Percentiles rank a stretch among this genome's conserved stretches.
Evolutionary conservation across 2,797 vertebrate genomes (phyloP).

Genomic region (Monodelphis domestica): DNA sequence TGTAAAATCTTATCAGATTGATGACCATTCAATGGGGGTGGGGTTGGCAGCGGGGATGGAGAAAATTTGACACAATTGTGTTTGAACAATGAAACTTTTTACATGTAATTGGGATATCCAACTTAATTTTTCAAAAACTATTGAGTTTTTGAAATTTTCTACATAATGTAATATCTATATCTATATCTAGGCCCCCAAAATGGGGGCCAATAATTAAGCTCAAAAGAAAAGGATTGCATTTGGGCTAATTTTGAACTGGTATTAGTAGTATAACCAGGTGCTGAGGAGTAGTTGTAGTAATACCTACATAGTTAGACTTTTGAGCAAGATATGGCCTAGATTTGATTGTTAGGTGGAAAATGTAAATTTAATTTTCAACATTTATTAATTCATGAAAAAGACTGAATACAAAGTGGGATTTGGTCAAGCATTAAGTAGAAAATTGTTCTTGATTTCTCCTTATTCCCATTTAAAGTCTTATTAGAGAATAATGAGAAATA

Average conservation of each 20-base stretch:
- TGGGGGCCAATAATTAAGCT: too few relatives aligned
- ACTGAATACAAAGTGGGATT: not conserved
- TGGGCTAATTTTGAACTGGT: not conserved
- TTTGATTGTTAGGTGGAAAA: not conserved
- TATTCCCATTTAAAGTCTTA: not conserved
- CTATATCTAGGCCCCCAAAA: too few relatives aligned
- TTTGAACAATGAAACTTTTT: too few relatives aligned
- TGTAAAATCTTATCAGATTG: too few relatives aligned
- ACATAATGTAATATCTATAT: too few relatives aligned
- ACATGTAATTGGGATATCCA: too few relatives aligned
- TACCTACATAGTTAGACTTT: conserved; percentile 27
- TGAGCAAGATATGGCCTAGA: not conserved
- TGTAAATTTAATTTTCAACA: not conserved
- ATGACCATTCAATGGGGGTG: too few relatives aligned
- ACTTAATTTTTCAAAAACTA: too few relatives aligned
- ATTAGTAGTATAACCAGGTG: not conserved
- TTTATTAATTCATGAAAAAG: not conserved
- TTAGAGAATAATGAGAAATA: not conserved
- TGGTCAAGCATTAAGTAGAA: not conserved
- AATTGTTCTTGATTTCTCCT: conserved; percentile 8
- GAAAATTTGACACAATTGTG: too few relatives aligned
- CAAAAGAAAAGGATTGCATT: not conserved
- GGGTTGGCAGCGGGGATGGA: too few relatives aligned
- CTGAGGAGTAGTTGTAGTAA: not conserved
- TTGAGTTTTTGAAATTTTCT: too few relatives aligned